Percentiles rank a stretch among this genome's conserved stretches.
Evolutionary conservation across 2,113 vertebrate species (phyloP).

Genomic region (Heliornis fulica): DNA sequence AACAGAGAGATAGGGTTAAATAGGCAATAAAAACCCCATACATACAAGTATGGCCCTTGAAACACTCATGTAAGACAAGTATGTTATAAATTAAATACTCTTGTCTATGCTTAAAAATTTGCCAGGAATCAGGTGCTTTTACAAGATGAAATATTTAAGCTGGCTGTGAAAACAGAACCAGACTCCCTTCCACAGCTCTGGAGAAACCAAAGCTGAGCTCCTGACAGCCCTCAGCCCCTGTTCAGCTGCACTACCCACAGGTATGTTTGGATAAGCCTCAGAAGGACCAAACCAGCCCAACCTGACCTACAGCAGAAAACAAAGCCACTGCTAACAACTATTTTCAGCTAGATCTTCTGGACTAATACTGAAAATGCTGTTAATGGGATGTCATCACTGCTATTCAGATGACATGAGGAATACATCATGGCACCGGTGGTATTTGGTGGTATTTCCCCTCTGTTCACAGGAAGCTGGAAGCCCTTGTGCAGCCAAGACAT

Average conservation of each 20-base stretch:
- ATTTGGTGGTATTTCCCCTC: background rate
- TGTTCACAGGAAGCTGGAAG: background rate
- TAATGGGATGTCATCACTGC: background rate
- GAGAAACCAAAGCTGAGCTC: background rate
- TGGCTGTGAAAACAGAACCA: background rate
- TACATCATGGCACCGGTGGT: accelerated
- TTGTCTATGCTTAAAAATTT: background rate
- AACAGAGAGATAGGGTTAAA: background rate
- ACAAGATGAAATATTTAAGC: background rate
- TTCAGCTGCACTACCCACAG: background rate
- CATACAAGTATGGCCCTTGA: background rate
- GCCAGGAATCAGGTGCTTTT: background rate
- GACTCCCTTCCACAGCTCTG: background rate
- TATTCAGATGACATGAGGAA: background rate
- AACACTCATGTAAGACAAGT: background rate
- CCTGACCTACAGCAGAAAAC: background rate
- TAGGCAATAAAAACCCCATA: background rate
- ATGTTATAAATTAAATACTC: background rate
- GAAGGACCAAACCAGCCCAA: background rate
- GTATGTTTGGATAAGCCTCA: background rate
- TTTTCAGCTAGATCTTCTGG: background rate
- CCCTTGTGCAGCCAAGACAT: background rate
- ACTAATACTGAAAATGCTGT: background rate
- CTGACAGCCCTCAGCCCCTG: background rate
- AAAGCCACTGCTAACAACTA: background rate